Base-by-base conservation (phyloP, 2,797 vertebrate genomes). In the Paguma larvata region DNA sequence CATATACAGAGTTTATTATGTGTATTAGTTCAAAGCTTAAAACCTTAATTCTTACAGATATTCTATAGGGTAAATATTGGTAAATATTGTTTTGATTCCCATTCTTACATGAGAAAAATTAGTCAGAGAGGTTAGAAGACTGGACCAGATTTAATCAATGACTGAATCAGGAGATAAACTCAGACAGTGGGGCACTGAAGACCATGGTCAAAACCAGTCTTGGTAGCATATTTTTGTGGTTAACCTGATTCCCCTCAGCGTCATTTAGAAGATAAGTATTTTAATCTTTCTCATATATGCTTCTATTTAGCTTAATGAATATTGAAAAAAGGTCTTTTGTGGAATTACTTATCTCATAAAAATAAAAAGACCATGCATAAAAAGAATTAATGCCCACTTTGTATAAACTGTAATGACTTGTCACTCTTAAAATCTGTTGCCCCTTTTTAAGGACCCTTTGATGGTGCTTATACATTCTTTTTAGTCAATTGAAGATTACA, bases 401-500 rank as follows among this genome's bases (percentile, higher is more conserved):
- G 3, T 63, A 34, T 44, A 79, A 27, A 75, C 63, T 68, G 8
- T 80, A 62, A 44, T 65, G 51, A 77, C 65, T 72, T 94, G 32
- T 80, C 21, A 8, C 44, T 67, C 9, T 79, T 89, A 78, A 41
- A 77, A 75, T 77, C 63, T 79, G 10, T 9, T 89, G 10, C 41
- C 77, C 11, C 78, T 83, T 92, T n/a, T 84, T 82, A 80, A n/a
- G 77, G 18, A 21, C 2, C 10, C 27, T n/a, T 23, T 73, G 3
- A 25, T 92, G 38, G 12, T 82, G 4, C 19, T 87, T 56, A 48
- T 48, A 46, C 4, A 32, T 75, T 53, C 21, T 75, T 87, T 88
- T 75, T 15, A 86, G 48, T 16, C 80, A 62, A 51, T 78, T 85
- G 84, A 51, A 83, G 23, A 92, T 87, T 95, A 56, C 30, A 32